Evolutionary conservation across 2,113 vertebrate genomes (phyloP), one percentile per base, ranked within the genome.

Genomic region (Neopipo cinnamomea): DNA sequence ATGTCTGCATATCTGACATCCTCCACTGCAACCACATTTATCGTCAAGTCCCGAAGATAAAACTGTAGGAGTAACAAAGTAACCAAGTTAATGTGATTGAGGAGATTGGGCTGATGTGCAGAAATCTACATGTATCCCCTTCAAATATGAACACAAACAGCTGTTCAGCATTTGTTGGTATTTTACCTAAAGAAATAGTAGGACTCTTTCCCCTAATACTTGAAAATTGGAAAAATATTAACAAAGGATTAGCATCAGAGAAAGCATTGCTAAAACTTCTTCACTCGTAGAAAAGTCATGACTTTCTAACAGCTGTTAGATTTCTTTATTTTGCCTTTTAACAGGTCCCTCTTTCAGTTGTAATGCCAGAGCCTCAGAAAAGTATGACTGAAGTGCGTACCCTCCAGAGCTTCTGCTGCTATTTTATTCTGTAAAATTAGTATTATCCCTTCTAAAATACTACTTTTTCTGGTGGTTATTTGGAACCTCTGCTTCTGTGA

Each of bases 301-400:
- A 20, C 6, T 80, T 88, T 46, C 35, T 50, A 56, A 55, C 17
- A 44, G 3, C 39, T 35, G 11, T 25, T 33, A 31, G 22, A 17
- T 68, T 47, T 35, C 14, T 27, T 31, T 21, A 28, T 30, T 46
- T 67, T 55, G 61, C 9, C 55, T 53, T 31, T 62, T 10, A 12
- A 56, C 8, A 61, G 24, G 2, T 44, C 4, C 16, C 9, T 37
- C 35, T 76, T 76, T 46, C 58, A 80, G 39, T 12, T 65, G 11
- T 12, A 56, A 63, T 10, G 8, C 20, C 9, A 31, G 28, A 22
- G 68, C 24, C 30, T 42, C 21, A 28, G 27, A 52, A 44, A 19
- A 53, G 8, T 0, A 14, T 25, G 23, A 47, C 18, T 16, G 41
- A 12, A 4, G 4, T 1, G 1, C 10, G 9, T 12, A 44, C 16